Percentiles rank a stretch among this genome's conserved stretches.
phyloP scores from a whole-genome alignment of 2,113 vertebrate species.

The Dicaeum eximium region DNA sequence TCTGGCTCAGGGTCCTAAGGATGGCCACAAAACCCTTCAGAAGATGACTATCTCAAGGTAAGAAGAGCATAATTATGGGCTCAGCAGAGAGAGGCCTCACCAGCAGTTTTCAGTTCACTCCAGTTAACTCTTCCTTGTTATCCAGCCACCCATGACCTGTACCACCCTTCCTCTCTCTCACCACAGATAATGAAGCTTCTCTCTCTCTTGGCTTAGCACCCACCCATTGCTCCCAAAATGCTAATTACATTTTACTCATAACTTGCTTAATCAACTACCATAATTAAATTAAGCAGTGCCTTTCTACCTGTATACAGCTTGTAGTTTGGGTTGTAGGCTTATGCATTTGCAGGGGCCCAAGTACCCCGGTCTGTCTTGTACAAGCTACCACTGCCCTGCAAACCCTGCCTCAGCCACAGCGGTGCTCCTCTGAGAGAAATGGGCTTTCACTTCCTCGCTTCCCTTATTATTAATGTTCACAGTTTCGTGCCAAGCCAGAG shows the following conservation, averaged over 20 bases:
- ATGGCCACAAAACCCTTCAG: background rate
- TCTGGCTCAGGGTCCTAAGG: background rate
- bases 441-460: background rate
- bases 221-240: background rate
- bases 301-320: background rate
- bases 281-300: background rate
- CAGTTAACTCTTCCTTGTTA: background rate
- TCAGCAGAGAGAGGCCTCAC: background rate
- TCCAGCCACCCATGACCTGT: background rate
- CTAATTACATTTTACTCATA: background rate
- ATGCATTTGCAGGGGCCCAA: background rate
- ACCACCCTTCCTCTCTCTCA: background rate
- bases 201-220: background rate
- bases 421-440: background rate
- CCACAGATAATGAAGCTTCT: background rate
- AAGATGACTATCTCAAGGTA: background rate
- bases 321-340: background rate
- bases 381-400: background rate
- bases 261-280: background rate
- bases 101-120: background rate
- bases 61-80: background rate
- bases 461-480: background rate
- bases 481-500: background rate
- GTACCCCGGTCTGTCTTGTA: background rate
- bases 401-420: background rate